A percentile compares a stretch with the other conserved stretches of the same genome.
These are phyloP conservation scores for Cottus gobio DNA, from an alignment of 2,113 vertebrate genomes.

Conservation along the genomic window DNA sequence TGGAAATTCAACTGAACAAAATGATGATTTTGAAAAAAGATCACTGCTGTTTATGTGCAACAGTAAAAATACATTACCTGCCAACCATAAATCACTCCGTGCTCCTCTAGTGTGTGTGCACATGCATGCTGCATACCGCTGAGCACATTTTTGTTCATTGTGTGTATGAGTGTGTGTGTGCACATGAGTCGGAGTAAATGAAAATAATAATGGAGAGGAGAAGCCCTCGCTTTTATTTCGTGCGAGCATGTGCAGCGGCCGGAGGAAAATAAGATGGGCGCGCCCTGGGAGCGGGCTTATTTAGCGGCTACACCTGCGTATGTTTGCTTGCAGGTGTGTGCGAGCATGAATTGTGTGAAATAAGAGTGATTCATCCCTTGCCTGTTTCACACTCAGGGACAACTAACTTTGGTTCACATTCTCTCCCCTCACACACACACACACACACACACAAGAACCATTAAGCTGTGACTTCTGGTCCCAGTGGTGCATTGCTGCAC, in stretches of 20 bases:
- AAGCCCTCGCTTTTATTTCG: conserved; percentile 27
- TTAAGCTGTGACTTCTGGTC: conserved; percentile 53
- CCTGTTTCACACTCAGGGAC: conserved; percentile 1
- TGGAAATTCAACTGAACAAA: conserved; percentile 3
- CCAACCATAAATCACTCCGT: conserved; percentile 18
- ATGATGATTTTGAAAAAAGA: background rate
- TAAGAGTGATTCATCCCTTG: conserved; percentile 51
- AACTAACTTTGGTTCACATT: background rate
- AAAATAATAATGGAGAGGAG: conserved; percentile 34
- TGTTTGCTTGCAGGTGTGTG: conserved; percentile 7
- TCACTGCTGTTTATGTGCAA: conserved; percentile 10
- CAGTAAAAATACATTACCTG: background rate
- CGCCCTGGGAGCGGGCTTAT: conserved; percentile 40
- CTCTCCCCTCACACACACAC: conserved; percentile 2
- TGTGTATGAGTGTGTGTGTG: background rate
- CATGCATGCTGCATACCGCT: conserved; percentile 10
- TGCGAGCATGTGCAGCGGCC: conserved; percentile 32
- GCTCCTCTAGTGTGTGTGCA: background rate
- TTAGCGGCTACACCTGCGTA: conserved; percentile 35
- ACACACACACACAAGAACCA: conserved; percentile 16
- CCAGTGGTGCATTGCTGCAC: conserved; percentile 47
- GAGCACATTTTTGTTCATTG: background rate
- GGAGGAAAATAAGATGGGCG: conserved; percentile 49
- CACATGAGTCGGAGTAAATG: conserved; percentile 19
- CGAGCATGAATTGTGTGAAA: conserved; percentile 11